Percentiles rank a stretch among this genome's conserved stretches.
Evolutionary conservation across 2,888 invertebrate genomes (phyloP).

Genomic region (Auanema sp.): DNA sequence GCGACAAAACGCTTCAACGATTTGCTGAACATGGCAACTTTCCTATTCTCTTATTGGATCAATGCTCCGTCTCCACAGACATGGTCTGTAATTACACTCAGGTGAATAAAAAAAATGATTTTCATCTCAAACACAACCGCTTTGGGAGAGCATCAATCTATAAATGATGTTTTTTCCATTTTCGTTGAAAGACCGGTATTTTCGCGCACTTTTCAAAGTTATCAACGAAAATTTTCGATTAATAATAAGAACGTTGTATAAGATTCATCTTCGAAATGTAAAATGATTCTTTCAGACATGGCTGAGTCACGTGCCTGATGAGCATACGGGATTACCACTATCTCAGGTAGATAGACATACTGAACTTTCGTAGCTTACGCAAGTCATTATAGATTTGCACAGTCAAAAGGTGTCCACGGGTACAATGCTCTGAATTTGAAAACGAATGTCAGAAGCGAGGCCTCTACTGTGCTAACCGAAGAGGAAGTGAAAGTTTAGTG

Average conservation of each 20-base stretch:
- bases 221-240: neutral
- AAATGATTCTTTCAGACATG: conserved; percentile 7
- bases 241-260: neutral
- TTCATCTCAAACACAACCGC: neutral
- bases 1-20: conserved; percentile 26
- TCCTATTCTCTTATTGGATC: conserved; percentile 35
- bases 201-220: neutral
- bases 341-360: conserved; percentile 23
- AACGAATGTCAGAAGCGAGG: conserved; percentile 34
- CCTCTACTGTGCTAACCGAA: conserved; percentile 29
- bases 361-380: too few species aligned
- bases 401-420: conserved; percentile 38
- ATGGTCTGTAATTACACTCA: conserved; percentile 37
- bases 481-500: conserved; percentile 35
- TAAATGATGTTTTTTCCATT: neutral
- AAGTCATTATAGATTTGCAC: conserved; percentile 13
- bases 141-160: neutral
- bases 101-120: conserved; percentile 12
- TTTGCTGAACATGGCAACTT: conserved; percentile 30
- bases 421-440: conserved; percentile 34
- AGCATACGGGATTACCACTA: conserved; percentile 4
- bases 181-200: neutral
- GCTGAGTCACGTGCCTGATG: conserved; percentile 5
- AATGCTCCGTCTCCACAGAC: conserved; percentile 38
- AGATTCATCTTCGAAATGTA: neutral